A percentile compares a stretch with the other conserved stretches of the same genome.
These are phyloP conservation scores for Aplocera efformata DNA, from an alignment of 2,888 invertebrate genomes.

Conservation along the genomic window DNA sequence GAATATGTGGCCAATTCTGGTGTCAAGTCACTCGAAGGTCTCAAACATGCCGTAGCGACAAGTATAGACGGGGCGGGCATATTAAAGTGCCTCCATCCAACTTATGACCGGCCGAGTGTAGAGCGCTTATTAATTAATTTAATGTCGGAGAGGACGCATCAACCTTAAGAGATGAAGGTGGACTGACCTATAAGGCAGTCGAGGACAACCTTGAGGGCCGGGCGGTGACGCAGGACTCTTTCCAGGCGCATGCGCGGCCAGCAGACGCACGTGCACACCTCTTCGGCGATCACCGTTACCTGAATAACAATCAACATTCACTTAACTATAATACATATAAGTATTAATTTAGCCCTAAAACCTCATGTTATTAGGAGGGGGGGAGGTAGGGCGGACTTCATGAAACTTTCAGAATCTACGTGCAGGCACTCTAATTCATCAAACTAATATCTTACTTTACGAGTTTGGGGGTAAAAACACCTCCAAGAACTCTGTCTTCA, in stretches of 20 bases:
- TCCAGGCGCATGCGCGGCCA: conserved; percentile 90
- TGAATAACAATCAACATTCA: conserved; percentile 41
- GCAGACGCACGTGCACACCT: conserved; percentile 87
- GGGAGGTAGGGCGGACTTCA: background rate
- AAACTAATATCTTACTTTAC: conserved; percentile 1
- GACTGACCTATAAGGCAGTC: conserved; percentile 87
- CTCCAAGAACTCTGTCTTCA: conserved; percentile 3
- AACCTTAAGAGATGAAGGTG: conserved; percentile 18
- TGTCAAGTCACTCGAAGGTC: too few species aligned
- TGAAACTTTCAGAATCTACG: background rate
- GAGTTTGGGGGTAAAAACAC: conserved; percentile 6
- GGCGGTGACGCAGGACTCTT: conserved; percentile 86
- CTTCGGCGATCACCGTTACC: conserved; percentile 89
- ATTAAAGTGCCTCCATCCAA: too few species aligned
- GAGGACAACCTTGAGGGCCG: conserved; percentile 86
- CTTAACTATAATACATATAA: conserved; percentile 8
- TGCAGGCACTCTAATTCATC: background rate
- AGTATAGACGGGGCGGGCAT: too few species aligned
- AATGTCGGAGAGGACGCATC: too few species aligned
- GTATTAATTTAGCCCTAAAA: too few species aligned
- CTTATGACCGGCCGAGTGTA: too few species aligned
- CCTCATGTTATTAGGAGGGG: too few species aligned
- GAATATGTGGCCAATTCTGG: too few species aligned
- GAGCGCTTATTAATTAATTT: too few species aligned
- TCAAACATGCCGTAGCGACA: too few species aligned